These are phyloP conservation scores for Edolisoma coerulescens DNA, from an alignment of 2,113 vertebrate genomes.

Conservation along the genomic window DNA sequence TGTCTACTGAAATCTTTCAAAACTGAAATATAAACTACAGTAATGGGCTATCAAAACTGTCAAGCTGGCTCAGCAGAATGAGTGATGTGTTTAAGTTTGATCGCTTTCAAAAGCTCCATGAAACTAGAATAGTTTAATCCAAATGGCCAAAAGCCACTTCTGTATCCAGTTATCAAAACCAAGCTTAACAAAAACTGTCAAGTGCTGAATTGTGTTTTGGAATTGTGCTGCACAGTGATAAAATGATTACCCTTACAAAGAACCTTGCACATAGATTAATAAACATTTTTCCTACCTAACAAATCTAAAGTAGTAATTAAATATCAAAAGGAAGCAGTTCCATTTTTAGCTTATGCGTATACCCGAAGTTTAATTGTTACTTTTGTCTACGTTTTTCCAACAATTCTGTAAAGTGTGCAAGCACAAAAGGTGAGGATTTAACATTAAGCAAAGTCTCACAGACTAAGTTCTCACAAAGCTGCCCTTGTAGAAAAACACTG, in stretches of 20 bases:
- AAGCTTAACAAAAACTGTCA: constrained; percentile 48
- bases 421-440: constrained; percentile 17
- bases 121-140: constrained; percentile 24
- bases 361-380: neutral
- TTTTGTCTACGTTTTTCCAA: neutral
- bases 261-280: neutral
- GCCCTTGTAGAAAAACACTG: constrained; percentile 26
- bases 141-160: constrained; percentile 61
- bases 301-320: constrained; percentile 28
- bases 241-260: neutral
- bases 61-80: constrained; percentile 55
- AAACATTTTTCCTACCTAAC: neutral
- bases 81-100: constrained; percentile 54
- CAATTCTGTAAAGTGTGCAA: neutral
- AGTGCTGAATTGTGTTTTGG: neutral
- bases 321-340: neutral
- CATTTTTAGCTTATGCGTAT: neutral
- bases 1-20: constrained; percentile 64
- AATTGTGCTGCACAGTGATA: neutral
- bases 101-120: constrained; percentile 47
- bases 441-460: neutral
- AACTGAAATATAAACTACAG: constrained; percentile 63
- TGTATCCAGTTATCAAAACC: constrained; percentile 45
- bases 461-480: neutral
- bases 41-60: constrained; percentile 73